phyloP scores from a whole-genome alignment of 2,113 vertebrate species.

The Aegithalos caudatus region DNA sequence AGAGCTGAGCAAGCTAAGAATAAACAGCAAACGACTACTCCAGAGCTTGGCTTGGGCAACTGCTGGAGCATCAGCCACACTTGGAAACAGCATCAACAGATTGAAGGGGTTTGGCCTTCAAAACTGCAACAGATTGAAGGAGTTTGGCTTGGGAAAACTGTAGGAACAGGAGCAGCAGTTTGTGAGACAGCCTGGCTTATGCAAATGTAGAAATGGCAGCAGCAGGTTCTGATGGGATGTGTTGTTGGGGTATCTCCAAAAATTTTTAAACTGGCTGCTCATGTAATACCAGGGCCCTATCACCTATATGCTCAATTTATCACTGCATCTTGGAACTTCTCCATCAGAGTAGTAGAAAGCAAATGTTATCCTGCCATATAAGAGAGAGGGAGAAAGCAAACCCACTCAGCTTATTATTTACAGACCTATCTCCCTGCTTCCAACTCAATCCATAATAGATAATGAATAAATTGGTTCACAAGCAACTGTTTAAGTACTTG shows the following conservation, averaged over 20 bases:
- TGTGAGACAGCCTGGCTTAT: constrained; percentile 59
- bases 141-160: constrained; percentile 56
- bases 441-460: constrained; percentile 47
- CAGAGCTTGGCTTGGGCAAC: constrained; percentile 40
- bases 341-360: constrained; percentile 58
- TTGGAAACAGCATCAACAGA: constrained; percentile 59
- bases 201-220: constrained; percentile 56
- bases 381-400: constrained; percentile 26
- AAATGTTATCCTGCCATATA: constrained; percentile 51
- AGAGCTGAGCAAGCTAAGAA: constrained; percentile 31
- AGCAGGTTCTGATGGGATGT: constrained; percentile 58
- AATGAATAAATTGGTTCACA: constrained; percentile 67
- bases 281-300: constrained; percentile 61
- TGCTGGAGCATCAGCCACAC: constrained; percentile 56
- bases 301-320: constrained; percentile 71
- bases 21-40: constrained; percentile 8
- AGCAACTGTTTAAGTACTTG: constrained; percentile 57
- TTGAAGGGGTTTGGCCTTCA: constrained; percentile 62
- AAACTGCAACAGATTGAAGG: constrained; percentile 64
- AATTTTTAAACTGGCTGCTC: constrained; percentile 61
- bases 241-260: constrained; percentile 62
- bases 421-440: constrained; percentile 36
- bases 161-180: constrained; percentile 55
- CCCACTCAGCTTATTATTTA: constrained; percentile 58
- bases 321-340: constrained; percentile 57